phyloP scores from a whole-genome alignment of 2,797 vertebrate species.

The Buphagus erythrorhynchus region DNA sequence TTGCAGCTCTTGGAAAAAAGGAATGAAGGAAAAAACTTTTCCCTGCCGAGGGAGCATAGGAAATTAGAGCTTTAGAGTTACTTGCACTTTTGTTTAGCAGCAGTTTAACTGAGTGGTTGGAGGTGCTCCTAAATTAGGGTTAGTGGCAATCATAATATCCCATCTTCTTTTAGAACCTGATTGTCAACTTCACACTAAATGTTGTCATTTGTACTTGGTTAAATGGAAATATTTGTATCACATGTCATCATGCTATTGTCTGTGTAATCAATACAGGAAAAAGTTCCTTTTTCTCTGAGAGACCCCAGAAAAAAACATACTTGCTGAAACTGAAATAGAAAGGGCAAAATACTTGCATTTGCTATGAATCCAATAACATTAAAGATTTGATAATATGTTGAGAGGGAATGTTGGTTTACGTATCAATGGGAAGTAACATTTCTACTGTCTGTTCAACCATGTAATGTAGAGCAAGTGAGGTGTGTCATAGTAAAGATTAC shows the following conservation, averaged over 20 bases:
- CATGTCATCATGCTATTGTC: background rate
- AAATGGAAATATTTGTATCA: background rate
- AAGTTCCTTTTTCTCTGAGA: background rate
- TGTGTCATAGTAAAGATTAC: background rate
- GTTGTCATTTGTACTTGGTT: background rate
- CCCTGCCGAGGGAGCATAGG: background rate
- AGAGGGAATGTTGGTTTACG: background rate
- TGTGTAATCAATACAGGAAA: background rate
- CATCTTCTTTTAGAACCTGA: background rate
- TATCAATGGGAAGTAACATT: slow-evolving; percentile 6
- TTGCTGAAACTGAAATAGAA: background rate
- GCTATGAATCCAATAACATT: background rate
- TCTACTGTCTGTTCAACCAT: slow-evolving; percentile 3
- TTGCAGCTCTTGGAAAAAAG: background rate
- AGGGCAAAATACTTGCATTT: background rate
- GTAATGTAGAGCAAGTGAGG: background rate
- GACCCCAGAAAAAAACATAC: background rate
- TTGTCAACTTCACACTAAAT: background rate
- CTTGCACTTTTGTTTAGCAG: background rate
- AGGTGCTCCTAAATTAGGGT: background rate
- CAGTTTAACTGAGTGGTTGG: background rate
- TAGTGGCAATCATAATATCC: background rate
- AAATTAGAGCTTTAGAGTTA: background rate
- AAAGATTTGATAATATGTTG: background rate
- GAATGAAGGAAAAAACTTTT: background rate